A percentile compares a stretch with the other conserved stretches of the same genome.
phyloP scores from a whole-genome alignment of 2,888 invertebrate genomes.

The Ditylenchus weischeri region DNA sequence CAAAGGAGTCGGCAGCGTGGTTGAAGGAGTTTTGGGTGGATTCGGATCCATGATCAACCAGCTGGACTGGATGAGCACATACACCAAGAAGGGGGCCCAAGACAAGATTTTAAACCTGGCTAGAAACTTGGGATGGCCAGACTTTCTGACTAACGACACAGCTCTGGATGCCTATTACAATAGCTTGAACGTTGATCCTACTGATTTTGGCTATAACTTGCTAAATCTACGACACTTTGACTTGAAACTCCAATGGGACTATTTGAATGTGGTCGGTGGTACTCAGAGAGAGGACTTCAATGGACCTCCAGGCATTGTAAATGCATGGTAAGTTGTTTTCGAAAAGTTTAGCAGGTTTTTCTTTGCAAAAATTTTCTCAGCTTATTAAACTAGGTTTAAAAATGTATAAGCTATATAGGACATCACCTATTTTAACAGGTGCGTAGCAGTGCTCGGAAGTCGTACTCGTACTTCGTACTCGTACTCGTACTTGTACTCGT shows the following conservation, averaged over 20 bases:
- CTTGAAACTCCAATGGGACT: neutral
- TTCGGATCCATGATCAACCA: slow-evolving; percentile 44
- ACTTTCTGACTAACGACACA: slow-evolving; percentile 43
- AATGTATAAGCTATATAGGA: no score
- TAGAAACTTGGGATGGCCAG: slow-evolving; percentile 51
- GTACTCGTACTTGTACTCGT: no score
- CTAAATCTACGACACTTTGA: neutral
- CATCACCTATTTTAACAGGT: no score
- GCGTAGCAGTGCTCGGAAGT: no score
- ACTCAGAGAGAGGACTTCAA: slow-evolving; percentile 8
- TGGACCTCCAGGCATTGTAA: slow-evolving; percentile 7
- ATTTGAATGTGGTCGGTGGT: neutral
- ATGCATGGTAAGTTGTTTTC: slow-evolving; percentile 7
- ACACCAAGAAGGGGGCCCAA: slow-evolving; percentile 48
- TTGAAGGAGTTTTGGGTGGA: neutral
- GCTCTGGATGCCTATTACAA: slow-evolving; percentile 7
- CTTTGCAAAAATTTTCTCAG: no score
- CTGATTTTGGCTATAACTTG: slow-evolving; percentile 15
- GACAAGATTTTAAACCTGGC: slow-evolving; percentile 50
- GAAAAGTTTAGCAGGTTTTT: no score
- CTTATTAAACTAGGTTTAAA: no score
- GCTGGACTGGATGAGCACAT: slow-evolving; percentile 48
- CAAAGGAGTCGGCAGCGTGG: neutral
- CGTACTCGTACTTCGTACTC: no score
- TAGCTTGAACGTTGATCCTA: neutral